phyloP scores from a whole-genome alignment of 2,797 vertebrate genomes.

The Myotis planiceps region DNA sequence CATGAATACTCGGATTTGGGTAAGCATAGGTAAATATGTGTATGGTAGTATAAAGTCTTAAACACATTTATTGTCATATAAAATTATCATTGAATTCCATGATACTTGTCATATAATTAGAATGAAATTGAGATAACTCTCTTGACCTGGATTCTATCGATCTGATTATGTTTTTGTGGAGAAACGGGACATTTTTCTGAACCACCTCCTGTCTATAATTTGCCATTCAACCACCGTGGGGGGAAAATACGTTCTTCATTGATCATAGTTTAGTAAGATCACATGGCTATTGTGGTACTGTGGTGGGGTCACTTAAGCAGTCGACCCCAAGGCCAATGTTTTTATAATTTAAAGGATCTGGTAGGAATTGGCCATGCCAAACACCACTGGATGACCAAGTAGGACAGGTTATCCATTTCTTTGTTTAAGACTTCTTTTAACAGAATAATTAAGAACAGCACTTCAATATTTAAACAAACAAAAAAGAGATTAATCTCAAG shows the following conservation, averaged over 20 bases:
- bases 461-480: constrained; percentile 18
- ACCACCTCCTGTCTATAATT: neutral
- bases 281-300: neutral
- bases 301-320: neutral
- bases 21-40: neutral
- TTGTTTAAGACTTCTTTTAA: constrained; percentile 46
- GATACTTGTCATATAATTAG: neutral
- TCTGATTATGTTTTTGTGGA: neutral
- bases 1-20: neutral
- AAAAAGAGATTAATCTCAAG: neutral
- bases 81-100: neutral
- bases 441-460: neutral
- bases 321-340: neutral
- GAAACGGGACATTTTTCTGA: neutral
- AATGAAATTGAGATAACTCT: neutral
- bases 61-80: neutral
- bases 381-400: constrained; percentile 30
- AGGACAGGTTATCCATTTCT: neutral
- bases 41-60: neutral
- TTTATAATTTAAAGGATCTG: neutral
- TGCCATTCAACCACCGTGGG: neutral
- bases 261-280: neutral
- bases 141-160: neutral
- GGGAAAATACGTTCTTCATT: neutral
- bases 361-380: neutral